Evolutionary conservation across 1,140 invertebrate species (phyloP).

Genomic region (Aethina tumida): DNA sequence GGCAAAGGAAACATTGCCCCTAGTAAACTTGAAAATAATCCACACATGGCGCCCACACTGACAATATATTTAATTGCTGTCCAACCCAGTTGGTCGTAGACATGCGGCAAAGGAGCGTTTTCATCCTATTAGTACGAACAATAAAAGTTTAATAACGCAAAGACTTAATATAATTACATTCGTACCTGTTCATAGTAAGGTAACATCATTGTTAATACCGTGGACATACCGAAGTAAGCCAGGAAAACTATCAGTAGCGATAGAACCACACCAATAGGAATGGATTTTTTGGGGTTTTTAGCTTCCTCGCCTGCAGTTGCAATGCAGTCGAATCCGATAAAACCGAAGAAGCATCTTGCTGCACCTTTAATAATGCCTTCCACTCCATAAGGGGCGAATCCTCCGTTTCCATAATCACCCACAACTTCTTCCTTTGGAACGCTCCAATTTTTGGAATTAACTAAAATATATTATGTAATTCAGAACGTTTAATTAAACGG

Average conservation of each 20-base stretch:
- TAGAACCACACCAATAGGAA: slow-evolving; percentile 79
- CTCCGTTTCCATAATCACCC: slow-evolving; percentile 52
- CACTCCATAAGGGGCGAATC: slow-evolving; percentile 75
- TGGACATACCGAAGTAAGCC: slow-evolving; percentile 80
- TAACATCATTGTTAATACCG: slow-evolving; percentile 77
- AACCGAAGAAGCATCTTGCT: slow-evolving; percentile 85
- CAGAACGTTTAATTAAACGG: background rate
- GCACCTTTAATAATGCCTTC: slow-evolving; percentile 71
- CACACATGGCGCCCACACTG: slow-evolving; percentile 61
- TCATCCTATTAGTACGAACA: slow-evolving; percentile 46
- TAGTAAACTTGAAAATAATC: slow-evolving; percentile 64
- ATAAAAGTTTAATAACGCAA: slow-evolving; percentile 4
- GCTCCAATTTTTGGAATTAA: slow-evolving; percentile 43
- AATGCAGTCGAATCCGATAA: slow-evolving; percentile 85
- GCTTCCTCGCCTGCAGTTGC: slow-evolving; percentile 79
- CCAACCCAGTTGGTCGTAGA: slow-evolving; percentile 59
- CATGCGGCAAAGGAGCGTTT: slow-evolving; percentile 59
- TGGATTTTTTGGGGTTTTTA: slow-evolving; percentile 75
- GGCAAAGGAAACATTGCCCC: slow-evolving; percentile 82
- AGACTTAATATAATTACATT: slow-evolving; percentile 1
- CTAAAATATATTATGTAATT: slow-evolving; percentile 7
- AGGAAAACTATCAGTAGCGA: slow-evolving; percentile 75
- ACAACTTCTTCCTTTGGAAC: slow-evolving; percentile 47
- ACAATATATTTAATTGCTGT: slow-evolving; percentile 61
- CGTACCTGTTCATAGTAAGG: slow-evolving; percentile 74